Conservation (phyloP, 2,113 vertebrate genomes). For the Muscicapa adusta region DNA sequence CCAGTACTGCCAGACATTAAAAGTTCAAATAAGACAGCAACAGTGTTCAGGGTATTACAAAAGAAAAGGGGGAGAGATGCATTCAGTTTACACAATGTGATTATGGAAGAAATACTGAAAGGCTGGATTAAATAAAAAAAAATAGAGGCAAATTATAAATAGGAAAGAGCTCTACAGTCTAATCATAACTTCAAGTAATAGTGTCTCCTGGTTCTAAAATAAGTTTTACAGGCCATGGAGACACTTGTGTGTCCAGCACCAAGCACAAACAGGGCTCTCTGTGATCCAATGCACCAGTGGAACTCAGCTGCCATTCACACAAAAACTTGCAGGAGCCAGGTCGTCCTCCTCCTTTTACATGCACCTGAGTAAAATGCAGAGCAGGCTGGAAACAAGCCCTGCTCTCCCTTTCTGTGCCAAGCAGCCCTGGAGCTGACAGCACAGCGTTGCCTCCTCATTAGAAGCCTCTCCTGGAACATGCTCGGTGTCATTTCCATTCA, state of each 20-base stretch:
- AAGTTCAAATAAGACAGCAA: not conserved
- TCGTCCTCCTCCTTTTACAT: not conserved
- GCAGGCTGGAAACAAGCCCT: not conserved
- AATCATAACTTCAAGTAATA: not conserved
- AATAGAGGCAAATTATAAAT: not conserved
- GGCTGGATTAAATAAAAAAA: not conserved
- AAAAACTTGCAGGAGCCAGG: not conserved
- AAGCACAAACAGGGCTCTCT: not conserved
- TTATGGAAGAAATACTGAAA: not conserved
- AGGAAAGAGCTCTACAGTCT: not conserved
- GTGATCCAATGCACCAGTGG: not conserved
- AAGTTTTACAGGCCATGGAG: not conserved
- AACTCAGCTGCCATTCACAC: not conserved
- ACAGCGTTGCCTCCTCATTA: not conserved
- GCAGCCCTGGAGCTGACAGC: not conserved
- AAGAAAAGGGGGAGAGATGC: not conserved
- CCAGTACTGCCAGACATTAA: not conserved
- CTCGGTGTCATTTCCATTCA: not conserved
- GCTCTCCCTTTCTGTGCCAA: not conserved
- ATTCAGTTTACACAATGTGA: not conserved
- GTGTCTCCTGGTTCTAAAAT: not conserved
- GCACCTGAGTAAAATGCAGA: not conserved
- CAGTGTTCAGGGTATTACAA: not conserved
- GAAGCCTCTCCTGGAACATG: not conserved
- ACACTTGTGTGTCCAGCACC: rapidly evolving